These are phyloP conservation scores for Cyprinodon tularosa DNA, from an alignment of 2,113 vertebrate species.

Conservation along the genomic window DNA sequence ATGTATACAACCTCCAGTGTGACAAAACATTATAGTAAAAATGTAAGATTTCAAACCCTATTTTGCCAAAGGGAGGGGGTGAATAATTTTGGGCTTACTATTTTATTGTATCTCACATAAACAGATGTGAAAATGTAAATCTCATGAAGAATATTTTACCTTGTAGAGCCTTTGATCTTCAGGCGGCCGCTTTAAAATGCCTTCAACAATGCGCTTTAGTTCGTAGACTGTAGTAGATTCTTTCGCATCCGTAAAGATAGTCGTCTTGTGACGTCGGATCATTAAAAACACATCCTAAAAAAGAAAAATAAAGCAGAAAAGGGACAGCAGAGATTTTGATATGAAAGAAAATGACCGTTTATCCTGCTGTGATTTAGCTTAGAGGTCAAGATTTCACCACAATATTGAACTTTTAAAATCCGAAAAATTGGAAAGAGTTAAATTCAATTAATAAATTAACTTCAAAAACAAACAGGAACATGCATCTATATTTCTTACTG, in stretches of 20 bases:
- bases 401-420: not conserved
- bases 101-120: not conserved
- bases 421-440: not conserved
- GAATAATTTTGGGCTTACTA: too few species aligned
- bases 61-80: too few species aligned
- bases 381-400: too few species aligned
- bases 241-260: slow-evolving; percentile 93
- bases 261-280: slow-evolving; percentile 90
- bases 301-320: slow-evolving; percentile 9
- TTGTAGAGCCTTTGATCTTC: slow-evolving; percentile 92
- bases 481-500: not conserved
- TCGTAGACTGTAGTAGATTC: slow-evolving; percentile 90
- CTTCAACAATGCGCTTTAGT: slow-evolving; percentile 90
- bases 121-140: not conserved
- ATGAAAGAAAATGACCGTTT: not conserved
- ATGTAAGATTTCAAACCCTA: too few species aligned
- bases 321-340: not conserved
- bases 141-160: slow-evolving; percentile 65
- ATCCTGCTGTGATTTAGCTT: too few species aligned
- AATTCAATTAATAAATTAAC: not conserved
- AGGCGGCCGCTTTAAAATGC: slow-evolving; percentile 88
- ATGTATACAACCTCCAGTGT: too few species aligned
- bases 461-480: too few species aligned
- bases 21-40: too few species aligned
- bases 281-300: slow-evolving; percentile 90